Conservation (phyloP, 2,888 invertebrate genomes). For the Quadriops clusia region DNA sequence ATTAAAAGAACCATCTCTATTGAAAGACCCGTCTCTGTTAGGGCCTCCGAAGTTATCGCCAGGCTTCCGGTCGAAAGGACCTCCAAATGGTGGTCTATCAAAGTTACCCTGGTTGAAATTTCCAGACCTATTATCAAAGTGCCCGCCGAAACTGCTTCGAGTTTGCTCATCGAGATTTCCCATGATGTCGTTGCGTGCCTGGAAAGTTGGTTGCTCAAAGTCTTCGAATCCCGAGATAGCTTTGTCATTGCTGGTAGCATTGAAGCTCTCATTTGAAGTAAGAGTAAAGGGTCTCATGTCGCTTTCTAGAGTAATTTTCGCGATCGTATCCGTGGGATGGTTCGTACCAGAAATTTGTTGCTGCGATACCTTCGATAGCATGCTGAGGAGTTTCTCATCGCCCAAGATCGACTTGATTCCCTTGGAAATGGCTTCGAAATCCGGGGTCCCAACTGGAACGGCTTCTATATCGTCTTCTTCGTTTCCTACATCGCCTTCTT, state of each 20-base stretch:
- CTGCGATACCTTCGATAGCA: slow-evolving; percentile 39
- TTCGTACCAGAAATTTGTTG: slow-evolving; percentile 27
- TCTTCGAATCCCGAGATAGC: no score
- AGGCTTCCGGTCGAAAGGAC: slow-evolving; percentile 1
- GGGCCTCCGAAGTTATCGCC: slow-evolving; percentile 7
- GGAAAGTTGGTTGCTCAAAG: slow-evolving; percentile 14
- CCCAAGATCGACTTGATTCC: slow-evolving; percentile 51
- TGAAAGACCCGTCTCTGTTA: slow-evolving; percentile 5
- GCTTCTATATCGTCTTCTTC: slow-evolving; percentile 3
- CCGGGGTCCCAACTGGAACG: slow-evolving; percentile 33
- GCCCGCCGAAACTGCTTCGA: slow-evolving; percentile 26
- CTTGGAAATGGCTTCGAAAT: slow-evolving; percentile 48
- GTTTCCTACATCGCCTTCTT: slow-evolving; percentile 14
- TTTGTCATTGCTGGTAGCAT: no score
- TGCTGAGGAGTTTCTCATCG: slow-evolving; percentile 50
- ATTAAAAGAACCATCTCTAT: slow-evolving; percentile 8
- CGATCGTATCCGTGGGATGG: slow-evolving; percentile 29
- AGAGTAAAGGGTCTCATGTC: no score
- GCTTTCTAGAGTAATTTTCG: no score
- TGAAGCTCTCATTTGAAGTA: no score
- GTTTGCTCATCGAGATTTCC: slow-evolving; percentile 31
- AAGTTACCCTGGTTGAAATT: no score
- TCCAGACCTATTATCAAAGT: slow-evolving; percentile 8
- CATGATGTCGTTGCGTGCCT: slow-evolving; percentile 17
- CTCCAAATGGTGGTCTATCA: no score